phyloP scores from a whole-genome alignment of 2,797 vertebrate species.

The Eulemur mongoz region DNA sequence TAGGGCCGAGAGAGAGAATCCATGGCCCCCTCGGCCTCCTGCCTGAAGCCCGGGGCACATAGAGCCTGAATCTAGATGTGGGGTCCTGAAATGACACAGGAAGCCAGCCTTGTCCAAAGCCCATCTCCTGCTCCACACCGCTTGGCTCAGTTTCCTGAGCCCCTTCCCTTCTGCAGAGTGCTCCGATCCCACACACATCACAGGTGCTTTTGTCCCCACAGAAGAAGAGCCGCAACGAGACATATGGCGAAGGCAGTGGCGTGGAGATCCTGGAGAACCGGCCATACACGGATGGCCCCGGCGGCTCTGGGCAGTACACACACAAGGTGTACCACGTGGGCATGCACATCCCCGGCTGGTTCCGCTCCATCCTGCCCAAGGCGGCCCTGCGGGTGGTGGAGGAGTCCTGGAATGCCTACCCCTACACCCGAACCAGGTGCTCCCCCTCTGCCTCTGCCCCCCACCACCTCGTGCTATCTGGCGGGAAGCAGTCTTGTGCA shows the following conservation, averaged over 20 bases:
- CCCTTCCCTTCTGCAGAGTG: not conserved
- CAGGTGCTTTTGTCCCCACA: slow-evolving; percentile 76
- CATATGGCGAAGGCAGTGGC: slow-evolving; percentile 95
- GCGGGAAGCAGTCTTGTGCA: not conserved
- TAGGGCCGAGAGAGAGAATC: not conserved
- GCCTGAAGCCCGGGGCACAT: accelerated
- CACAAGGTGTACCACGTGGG: slow-evolving; percentile 99
- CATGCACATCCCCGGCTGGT: slow-evolving; percentile 99
- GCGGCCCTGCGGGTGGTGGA: slow-evolving; percentile 95
- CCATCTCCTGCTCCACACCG: accelerated
- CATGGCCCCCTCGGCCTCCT: not conserved
- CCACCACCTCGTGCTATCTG: not conserved
- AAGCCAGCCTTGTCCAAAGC: not conserved
- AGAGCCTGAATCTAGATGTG: not conserved
- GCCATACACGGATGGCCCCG: slow-evolving; percentile 96
- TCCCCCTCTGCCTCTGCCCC: not conserved
- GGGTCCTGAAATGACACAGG: not conserved
- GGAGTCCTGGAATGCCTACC: slow-evolving; percentile 97
- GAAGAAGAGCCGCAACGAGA: slow-evolving; percentile 99
- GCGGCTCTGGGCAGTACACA: slow-evolving; percentile 96
- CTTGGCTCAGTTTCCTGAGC: not conserved
- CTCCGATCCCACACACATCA: not conserved
- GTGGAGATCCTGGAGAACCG: slow-evolving; percentile 99
- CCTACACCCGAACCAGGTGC: slow-evolving; percentile 95
- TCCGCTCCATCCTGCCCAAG: slow-evolving; percentile 96